Evolutionary conservation across 2,797 vertebrate genomes (phyloP).

Genomic region (Brachyrhaphis roseni): DNA sequence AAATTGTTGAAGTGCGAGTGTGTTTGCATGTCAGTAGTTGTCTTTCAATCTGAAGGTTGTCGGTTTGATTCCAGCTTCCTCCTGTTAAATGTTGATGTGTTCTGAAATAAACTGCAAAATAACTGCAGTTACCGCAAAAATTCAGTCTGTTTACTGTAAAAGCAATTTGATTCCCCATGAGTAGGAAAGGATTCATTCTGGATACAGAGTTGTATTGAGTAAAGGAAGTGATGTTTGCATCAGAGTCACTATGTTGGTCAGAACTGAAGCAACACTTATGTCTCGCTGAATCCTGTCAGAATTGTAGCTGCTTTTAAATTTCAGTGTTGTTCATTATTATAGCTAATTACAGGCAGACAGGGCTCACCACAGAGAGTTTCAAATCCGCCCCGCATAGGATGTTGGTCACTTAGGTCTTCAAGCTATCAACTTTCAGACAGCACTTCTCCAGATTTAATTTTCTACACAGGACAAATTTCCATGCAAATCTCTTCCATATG

Average conservation of each 20-base stretch:
- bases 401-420: not conserved
- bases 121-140: not conserved
- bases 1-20: not conserved
- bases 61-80: not conserved
- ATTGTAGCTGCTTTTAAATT: not conserved
- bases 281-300: not conserved
- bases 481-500: not conserved
- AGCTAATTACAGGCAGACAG: not conserved
- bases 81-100: not conserved
- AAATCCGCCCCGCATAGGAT: not conserved
- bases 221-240: not conserved
- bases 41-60: not conserved
- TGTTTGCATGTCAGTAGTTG: not conserved
- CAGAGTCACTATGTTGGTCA: not conserved
- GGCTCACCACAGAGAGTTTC: not conserved
- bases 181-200: not conserved
- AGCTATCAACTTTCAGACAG: not conserved
- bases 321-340: not conserved
- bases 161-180: not conserved
- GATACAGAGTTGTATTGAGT: not conserved
- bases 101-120: not conserved
- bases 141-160: not conserved
- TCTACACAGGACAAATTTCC: not conserved
- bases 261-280: not conserved
- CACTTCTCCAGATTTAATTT: not conserved